Conservation (phyloP, 35 echinoderm and acorn worm species). For the Ophiothrix spiculata region DNA sequence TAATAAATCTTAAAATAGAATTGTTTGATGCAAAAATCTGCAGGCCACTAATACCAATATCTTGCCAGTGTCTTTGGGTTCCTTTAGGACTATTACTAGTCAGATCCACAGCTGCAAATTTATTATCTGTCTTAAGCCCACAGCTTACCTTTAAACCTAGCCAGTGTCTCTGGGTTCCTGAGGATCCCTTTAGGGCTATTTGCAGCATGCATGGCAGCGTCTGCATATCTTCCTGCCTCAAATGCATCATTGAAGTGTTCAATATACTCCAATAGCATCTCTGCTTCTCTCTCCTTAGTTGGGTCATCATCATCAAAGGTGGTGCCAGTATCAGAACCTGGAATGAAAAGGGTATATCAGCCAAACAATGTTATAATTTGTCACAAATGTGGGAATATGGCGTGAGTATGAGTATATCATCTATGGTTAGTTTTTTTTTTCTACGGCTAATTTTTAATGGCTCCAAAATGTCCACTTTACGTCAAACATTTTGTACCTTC, state of each 20-base stretch:
- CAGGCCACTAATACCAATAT: no score
- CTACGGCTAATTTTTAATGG: no score
- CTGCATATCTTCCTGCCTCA: conserved; percentile 57
- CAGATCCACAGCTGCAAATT: no score
- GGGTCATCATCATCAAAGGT: conserved; percentile 99
- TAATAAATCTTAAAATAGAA: no score
- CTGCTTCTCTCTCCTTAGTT: conserved; percentile 93
- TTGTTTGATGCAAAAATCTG: no score
- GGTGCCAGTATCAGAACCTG: conserved; percentile 73
- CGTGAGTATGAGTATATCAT: not conserved
- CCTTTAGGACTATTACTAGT: no score
- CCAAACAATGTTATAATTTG: not conserved
- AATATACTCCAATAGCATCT: conserved; percentile 77
- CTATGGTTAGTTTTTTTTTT: not conserved
- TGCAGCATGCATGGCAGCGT: conserved; percentile 98
- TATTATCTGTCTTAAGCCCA: no score
- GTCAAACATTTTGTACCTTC: not conserved
- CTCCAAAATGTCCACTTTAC: no score
- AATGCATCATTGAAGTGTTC: conserved; percentile 90
- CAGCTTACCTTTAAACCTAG: conserved; percentile 80
- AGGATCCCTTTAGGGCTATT: conserved; percentile 95
- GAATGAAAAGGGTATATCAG: not conserved
- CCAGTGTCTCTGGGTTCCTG: conserved; percentile 86
- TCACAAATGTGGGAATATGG: not conserved
- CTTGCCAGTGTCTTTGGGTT: no score